Evolutionary conservation across 1,140 invertebrate species (phyloP).

Genomic region (Zophobas morio): DNA sequence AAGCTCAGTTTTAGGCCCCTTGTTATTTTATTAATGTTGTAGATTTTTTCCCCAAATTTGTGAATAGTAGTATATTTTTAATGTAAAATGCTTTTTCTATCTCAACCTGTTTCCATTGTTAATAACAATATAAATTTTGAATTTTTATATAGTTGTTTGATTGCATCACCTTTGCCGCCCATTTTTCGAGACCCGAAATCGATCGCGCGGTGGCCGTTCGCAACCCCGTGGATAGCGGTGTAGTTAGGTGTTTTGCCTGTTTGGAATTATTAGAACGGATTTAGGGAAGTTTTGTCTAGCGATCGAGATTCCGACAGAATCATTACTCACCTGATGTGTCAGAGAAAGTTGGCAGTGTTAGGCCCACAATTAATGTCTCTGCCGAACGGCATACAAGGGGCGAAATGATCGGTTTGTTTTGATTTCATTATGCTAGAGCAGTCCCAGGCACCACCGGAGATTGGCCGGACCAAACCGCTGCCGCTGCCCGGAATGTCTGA

Average conservation of each 20-base stretch:
- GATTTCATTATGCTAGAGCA: slow-evolving; percentile 53
- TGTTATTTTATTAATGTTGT: too few relatives aligned
- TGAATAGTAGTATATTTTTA: too few relatives aligned
- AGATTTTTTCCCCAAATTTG: too few relatives aligned
- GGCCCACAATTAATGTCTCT: slow-evolving; percentile 50
- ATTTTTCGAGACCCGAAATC: too few relatives aligned
- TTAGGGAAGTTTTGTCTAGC: slow-evolving; percentile 22
- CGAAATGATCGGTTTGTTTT: slow-evolving; percentile 51
- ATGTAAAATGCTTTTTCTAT: too few relatives aligned
- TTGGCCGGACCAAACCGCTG: slow-evolving; percentile 45
- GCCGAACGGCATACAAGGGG: slow-evolving; percentile 41
- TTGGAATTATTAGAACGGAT: slow-evolving; percentile 9
- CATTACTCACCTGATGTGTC: slow-evolving; percentile 51
- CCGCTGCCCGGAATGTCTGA: slow-evolving; percentile 43
- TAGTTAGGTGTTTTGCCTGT: not conserved
- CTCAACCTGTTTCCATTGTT: too few relatives aligned
- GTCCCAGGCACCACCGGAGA: slow-evolving; percentile 43
- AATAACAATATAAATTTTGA: too few relatives aligned
- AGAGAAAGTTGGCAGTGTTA: slow-evolving; percentile 49
- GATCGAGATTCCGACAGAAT: slow-evolving; percentile 31
- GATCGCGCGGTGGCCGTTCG: too few relatives aligned
- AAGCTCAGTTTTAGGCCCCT: too few relatives aligned
- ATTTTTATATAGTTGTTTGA: too few relatives aligned
- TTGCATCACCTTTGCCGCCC: too few relatives aligned
- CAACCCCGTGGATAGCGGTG: not conserved